Conservation (phyloP, 2,888 invertebrate genomes). For the Aphodius granarius region DNA sequence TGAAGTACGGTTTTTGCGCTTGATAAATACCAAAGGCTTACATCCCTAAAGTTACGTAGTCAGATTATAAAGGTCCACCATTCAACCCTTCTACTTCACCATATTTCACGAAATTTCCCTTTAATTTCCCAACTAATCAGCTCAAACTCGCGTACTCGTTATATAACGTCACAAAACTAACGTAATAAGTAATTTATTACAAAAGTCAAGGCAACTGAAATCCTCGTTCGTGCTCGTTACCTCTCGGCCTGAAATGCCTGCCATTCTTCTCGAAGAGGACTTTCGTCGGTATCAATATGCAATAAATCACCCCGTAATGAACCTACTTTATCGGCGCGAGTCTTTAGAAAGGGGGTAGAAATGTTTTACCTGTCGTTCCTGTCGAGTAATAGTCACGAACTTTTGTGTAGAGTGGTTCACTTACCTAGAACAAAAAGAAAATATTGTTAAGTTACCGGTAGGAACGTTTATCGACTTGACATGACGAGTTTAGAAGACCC, state of each 20-base stretch:
- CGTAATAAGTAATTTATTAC: neutral
- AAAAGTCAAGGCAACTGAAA: neutral
- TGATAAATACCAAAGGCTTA: neutral
- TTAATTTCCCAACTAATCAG: too few species aligned
- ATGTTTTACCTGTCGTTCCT: slow-evolving; percentile 7
- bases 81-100: neutral
- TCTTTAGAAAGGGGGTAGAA: neutral
- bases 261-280: neutral
- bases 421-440: slow-evolving; percentile 14
- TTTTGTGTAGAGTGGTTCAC: neutral
- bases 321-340: neutral
- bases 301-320: neutral
- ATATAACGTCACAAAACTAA: neutral
- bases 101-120: neutral
- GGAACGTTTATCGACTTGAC: neutral
- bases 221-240: neutral
- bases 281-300: neutral
- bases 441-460: neutral
- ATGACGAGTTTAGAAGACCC: neutral
- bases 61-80: neutral
- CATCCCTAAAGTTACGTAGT: neutral
- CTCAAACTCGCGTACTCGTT: too few species aligned
- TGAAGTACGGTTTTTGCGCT: neutral
- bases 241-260: neutral
- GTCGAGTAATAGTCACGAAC: neutral